A percentile compares a stretch with the other conserved stretches of the same genome.
Evolutionary conservation across 2,797 vertebrate genomes (phyloP).

Genomic region (Pitangus sulphuratus): DNA sequence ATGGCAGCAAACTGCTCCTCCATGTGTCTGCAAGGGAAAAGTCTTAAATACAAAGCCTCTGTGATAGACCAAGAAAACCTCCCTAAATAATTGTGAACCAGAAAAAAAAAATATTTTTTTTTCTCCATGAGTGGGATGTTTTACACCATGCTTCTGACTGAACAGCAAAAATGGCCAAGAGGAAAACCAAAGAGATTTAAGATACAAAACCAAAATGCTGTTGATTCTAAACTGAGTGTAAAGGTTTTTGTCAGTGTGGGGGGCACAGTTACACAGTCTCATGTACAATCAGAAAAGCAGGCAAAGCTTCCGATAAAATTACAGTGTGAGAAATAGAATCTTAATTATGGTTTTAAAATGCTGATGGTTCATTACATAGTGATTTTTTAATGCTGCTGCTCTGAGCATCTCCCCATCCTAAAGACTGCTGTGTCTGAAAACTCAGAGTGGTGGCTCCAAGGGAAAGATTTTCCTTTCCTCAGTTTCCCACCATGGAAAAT

Average conservation of each 20-base stretch:
- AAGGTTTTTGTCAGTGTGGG: fast-evolving
- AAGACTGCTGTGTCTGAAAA: not conserved
- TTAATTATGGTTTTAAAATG: not conserved
- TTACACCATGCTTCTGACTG: not conserved
- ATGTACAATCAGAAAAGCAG: not conserved
- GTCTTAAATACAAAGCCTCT: not conserved
- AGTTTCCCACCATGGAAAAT: not conserved
- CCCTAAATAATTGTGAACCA: not conserved
- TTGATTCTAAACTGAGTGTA: not conserved
- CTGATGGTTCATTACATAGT: not conserved
- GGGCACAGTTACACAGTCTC: not conserved
- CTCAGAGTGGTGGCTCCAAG: not conserved
- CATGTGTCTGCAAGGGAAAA: not conserved
- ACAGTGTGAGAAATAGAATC: not conserved
- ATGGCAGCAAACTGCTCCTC: not conserved
- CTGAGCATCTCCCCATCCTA: not conserved
- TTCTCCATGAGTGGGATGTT: not conserved
- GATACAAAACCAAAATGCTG: not conserved
- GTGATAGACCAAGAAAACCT: not conserved
- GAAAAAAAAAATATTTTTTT: not conserved
- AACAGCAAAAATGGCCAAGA: not conserved
- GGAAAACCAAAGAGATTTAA: not conserved
- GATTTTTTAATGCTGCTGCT: not conserved
- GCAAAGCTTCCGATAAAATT: not conserved
- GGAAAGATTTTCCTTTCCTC: not conserved